Evolutionary conservation across 2,888 invertebrate species (phyloP).

Genomic region (Chironomus tentans): DNA sequence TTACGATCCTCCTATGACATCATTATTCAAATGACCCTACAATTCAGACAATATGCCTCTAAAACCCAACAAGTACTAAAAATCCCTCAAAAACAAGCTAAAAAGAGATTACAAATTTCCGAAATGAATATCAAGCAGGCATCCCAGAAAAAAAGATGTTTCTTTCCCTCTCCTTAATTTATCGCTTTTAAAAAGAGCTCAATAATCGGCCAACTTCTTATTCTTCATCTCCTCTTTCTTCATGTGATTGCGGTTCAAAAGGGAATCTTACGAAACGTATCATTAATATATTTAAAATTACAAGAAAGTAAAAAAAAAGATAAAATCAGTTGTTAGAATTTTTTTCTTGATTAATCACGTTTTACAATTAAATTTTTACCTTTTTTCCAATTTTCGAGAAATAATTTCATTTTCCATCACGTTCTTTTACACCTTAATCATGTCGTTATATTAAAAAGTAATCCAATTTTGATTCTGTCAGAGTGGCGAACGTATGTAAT

Average conservation of each 20-base stretch:
- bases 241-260: neutral
- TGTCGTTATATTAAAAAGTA: no score
- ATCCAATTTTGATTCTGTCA: no score
- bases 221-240: neutral
- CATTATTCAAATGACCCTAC: no score
- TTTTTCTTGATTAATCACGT: conserved; percentile 26
- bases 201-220: neutral
- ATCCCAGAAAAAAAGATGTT: neutral
- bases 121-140: neutral
- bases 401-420: neutral
- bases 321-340: conserved; percentile 13
- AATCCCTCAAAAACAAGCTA: no score
- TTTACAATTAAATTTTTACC: conserved; percentile 9
- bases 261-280: conserved; percentile 3
- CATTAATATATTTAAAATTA: conserved; percentile 1
- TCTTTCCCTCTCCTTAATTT: neutral
- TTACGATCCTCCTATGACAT: no score
- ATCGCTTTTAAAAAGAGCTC: neutral
- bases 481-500: no score
- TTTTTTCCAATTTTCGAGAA: neutral
- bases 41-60: neutral
- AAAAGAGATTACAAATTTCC: no score
- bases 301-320: neutral
- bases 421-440: neutral
- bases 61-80: no score